Conservation (phyloP, 2,113 vertebrate genomes). For the Polypterus senegalus region DNA sequence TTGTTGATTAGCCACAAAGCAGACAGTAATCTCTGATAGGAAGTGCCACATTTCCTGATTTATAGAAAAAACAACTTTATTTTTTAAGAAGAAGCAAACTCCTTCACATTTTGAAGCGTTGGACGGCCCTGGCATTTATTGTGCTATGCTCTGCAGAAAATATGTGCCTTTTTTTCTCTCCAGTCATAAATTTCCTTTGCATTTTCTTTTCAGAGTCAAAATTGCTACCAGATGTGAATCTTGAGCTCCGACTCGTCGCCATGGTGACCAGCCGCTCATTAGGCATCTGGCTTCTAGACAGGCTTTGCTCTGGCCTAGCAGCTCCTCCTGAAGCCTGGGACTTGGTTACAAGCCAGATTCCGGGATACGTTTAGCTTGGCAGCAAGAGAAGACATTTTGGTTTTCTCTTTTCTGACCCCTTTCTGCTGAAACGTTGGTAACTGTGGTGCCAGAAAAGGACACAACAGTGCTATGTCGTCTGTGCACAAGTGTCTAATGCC, state of each 20-base stretch:
- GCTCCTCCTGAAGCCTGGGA: conserved; percentile 35
- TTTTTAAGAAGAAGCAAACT: neutral
- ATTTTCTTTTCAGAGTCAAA: conserved; percentile 44
- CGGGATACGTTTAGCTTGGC: conserved; percentile 36
- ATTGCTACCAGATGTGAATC: conserved; percentile 86
- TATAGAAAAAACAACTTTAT: conserved; percentile 12
- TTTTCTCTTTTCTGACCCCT: conserved; percentile 23
- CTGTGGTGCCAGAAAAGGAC: no score
- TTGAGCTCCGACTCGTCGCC: conserved; percentile 59
- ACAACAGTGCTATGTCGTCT: no score
- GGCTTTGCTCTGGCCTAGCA: conserved; percentile 26
- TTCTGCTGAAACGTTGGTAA: conserved; percentile 11
- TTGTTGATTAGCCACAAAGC: no score
- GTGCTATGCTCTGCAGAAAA: conserved; percentile 84
- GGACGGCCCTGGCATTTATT: conserved; percentile 56
- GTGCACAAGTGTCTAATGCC: no score
- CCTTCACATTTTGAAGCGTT: conserved; percentile 30
- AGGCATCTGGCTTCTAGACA: conserved; percentile 44
- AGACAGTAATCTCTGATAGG: no score
- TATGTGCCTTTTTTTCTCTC: conserved; percentile 71
- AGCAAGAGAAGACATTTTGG: conserved; percentile 28
- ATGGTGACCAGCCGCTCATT: conserved; percentile 42
- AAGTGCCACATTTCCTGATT: no score
- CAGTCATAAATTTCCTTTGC: conserved; percentile 66
- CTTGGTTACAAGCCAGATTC: conserved; percentile 22